Conservation (phyloP, 2,797 vertebrate species). For the Poecilia picta region DNA sequence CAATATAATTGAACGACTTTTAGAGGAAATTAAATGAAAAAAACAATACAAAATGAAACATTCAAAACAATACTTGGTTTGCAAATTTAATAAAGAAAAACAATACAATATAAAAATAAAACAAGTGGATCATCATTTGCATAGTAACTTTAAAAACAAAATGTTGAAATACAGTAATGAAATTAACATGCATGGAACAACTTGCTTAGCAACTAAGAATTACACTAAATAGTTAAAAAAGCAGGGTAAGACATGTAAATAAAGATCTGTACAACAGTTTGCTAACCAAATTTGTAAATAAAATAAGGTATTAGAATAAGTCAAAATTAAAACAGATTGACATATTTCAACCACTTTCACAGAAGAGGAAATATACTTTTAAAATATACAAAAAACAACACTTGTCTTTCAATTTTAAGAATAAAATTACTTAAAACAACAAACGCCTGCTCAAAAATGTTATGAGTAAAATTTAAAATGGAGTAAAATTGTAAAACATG, state of each 20-base stretch:
- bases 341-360: background rate
- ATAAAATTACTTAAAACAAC: background rate
- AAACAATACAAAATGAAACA: background rate
- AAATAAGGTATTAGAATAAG: background rate
- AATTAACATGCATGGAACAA: background rate
- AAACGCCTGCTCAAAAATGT: background rate
- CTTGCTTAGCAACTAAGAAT: constrained; percentile 2
- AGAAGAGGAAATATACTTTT: background rate
- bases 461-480: background rate
- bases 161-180: background rate
- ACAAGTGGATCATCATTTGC: background rate
- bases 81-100: background rate
- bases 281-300: background rate
- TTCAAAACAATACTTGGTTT: background rate
- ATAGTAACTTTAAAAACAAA: background rate
- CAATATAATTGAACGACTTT: background rate
- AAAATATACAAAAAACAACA: background rate
- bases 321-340: background rate
- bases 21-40: background rate
- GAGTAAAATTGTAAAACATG: background rate
- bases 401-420: background rate
- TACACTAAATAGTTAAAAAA: background rate
- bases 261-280: background rate
- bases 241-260: background rate
- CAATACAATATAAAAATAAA: background rate